Conservation (phyloP, 2,113 vertebrate genomes). For the Syngnathus floridae region DNA sequence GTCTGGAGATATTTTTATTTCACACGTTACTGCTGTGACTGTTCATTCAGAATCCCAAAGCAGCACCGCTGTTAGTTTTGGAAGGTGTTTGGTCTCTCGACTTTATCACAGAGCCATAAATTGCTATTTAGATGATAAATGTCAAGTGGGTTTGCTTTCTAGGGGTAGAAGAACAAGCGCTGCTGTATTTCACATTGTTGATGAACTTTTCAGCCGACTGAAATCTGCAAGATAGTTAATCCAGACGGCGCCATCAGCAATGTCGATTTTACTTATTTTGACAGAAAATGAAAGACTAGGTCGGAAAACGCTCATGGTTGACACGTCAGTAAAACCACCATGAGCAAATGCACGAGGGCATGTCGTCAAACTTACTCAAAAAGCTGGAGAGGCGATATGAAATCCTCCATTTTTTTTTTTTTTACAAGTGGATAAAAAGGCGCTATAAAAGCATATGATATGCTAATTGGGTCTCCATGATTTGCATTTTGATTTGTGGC, state of each 20-base stretch:
- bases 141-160: constrained; percentile 43
- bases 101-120: constrained; percentile 41
- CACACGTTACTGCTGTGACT: neutral
- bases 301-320: no score
- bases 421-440: constrained; percentile 15
- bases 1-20: constrained; percentile 7
- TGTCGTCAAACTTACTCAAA: no score
- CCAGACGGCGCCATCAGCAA: neutral
- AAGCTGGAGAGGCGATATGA: no score
- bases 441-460: neutral
- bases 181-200: constrained; percentile 49
- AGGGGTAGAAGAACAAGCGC: constrained; percentile 29
- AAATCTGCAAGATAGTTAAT: neutral
- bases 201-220: constrained; percentile 30
- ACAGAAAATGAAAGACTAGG: no score
- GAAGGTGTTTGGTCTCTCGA: constrained; percentile 9
- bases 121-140: constrained; percentile 43
- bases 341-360: no score
- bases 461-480: constrained; percentile 40
- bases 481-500: constrained; percentile 41
- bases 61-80: neutral
- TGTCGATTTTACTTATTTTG: no score
- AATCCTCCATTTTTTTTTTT: no score
- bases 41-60: neutral
- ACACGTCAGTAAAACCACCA: no score